phyloP scores from a whole-genome alignment of 2,888 invertebrate genomes.

The Imbricaverruca yamaguchii region DNA sequence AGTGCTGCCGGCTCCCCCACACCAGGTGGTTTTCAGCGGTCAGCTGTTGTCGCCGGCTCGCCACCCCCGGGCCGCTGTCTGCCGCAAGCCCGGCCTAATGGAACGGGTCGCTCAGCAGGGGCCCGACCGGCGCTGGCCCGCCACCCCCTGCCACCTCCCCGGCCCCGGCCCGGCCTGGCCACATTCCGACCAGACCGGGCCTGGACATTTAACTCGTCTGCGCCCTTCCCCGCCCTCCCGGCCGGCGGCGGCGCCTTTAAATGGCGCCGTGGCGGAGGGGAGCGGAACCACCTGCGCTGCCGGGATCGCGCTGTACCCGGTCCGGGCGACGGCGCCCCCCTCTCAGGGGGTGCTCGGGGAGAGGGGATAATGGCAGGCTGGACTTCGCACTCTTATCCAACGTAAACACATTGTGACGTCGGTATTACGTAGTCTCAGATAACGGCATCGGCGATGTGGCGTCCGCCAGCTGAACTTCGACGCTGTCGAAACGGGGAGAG shows the following conservation, averaged over 20 bases:
- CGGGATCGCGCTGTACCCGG: too few relatives aligned
- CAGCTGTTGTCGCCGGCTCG: neutral
- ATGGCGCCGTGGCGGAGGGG: neutral
- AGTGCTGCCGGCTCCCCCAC: too few relatives aligned
- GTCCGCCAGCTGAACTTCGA: neutral
- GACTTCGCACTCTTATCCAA: neutral
- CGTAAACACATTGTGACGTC: neutral
- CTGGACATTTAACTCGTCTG: slow-evolving; percentile 7
- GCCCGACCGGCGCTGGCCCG: neutral
- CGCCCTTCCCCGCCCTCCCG: neutral
- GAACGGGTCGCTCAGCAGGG: too few relatives aligned
- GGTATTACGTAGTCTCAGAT: neutral
- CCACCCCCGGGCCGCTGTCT: too few relatives aligned
- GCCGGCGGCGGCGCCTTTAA: neutral
- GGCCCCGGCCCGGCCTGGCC: neutral
- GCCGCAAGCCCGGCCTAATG: too few relatives aligned
- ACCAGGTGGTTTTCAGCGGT: neutral
- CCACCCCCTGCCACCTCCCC: neutral
- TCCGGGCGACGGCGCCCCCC: too few relatives aligned
- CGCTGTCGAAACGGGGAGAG: too few relatives aligned
- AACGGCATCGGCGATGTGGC: neutral
- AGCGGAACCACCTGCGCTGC: neutral
- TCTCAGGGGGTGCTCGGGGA: too few relatives aligned
- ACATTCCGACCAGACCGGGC: neutral
- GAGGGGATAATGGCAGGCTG: too few relatives aligned